Evolutionary conservation across 1,140 invertebrate genomes (phyloP), one percentile per base, ranked within the genome.

Genomic region (Drosophila grimshawi): DNA sequence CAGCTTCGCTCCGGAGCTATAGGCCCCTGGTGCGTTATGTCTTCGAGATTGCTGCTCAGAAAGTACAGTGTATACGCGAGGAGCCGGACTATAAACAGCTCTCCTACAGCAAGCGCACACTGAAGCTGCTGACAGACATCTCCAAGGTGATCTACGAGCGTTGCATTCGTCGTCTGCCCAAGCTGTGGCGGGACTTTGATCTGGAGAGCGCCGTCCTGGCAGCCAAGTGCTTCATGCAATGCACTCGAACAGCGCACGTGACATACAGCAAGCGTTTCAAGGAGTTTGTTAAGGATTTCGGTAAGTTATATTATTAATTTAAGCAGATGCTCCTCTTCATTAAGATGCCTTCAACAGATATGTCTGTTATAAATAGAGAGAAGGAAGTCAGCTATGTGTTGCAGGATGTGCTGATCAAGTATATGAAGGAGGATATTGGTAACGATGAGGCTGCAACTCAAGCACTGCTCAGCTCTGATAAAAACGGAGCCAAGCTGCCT

Each of bases 141-240:
- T 81, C 92, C 8, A 83, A 77, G 59, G 74, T 93, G 29, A 53
- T 94, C 1, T 93, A 93, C 68, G 89, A 92, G 49, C 82, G 91
- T 56, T 92, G 93, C 46, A 92, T 94, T 29, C 78, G 78, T 37
- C 80, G 89, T 39, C 52, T 92, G 62, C 71, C 88, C 3, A 45
- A 72, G 6, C n/a, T 92, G 2, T 92, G 88, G 88, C 35, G 57
- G 3, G 49, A 93, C 51, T 93, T 94, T 62, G 93, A 95, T 75
- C 72, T 92, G 63, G 78, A 90, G 32, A 92, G 92, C 4, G 92
- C 93, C 0, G 72, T 92, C 43, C 63, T 93, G 6, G 93, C 93
- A 10, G 67, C 94, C 10, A 93, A 95, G 78, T 95, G 94, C 72
- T 95, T 95, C 55, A 92, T 93, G 60, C 92, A 94, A 72, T 93